Evolutionary conservation across 2,888 invertebrate species (phyloP).

Genomic region (Gandaritis pyraliata): DNA sequence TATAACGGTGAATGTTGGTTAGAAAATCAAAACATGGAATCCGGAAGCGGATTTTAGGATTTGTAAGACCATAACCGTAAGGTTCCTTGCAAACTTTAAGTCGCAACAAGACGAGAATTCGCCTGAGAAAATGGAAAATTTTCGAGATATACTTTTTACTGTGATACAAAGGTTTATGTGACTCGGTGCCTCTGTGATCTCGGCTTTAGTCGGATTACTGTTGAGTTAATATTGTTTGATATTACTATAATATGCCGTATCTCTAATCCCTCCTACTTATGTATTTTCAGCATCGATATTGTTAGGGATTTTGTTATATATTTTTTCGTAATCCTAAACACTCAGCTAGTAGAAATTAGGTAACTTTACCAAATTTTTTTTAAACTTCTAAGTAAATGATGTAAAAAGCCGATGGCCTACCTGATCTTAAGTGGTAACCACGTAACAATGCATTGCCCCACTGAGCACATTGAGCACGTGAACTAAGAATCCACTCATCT

Average conservation of each 20-base stretch:
- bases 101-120: constrained; percentile 20
- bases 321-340: no score
- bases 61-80: constrained; percentile 32
- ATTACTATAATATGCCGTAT: background rate
- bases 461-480: no score
- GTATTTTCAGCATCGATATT: background rate
- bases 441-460: no score
- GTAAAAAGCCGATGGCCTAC: no score
- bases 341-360: no score
- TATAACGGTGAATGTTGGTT: background rate
- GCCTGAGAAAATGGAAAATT: constrained; percentile 30
- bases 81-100: constrained; percentile 27
- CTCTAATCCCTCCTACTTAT: background rate
- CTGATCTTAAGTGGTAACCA: no score
- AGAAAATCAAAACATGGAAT: constrained; percentile 3
- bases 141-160: constrained; percentile 14
- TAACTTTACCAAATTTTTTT: no score
- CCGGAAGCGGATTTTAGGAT: constrained; percentile 31
- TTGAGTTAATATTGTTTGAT: constrained; percentile 2
- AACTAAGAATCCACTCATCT: no score
- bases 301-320: background rate
- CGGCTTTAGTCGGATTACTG: constrained; percentile 9
- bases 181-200: constrained; percentile 12
- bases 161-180: constrained; percentile 14
- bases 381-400: no score